Evolutionary conservation across 2,888 invertebrate genomes (phyloP).

Genomic region (Metacarcinus magister): DNA sequence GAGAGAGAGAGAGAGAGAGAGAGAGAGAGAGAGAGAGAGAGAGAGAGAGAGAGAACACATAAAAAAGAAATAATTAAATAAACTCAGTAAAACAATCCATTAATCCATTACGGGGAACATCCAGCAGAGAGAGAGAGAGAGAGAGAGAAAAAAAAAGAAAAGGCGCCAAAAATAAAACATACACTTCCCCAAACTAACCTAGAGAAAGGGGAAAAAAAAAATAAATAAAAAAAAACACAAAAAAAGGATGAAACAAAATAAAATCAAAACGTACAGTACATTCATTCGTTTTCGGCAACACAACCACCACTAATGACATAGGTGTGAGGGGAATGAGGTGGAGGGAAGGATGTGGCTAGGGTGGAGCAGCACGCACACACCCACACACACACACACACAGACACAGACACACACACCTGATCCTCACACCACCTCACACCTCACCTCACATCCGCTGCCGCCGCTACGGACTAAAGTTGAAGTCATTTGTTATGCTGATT

Average conservation of each 20-base stretch:
- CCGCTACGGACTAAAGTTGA: background rate
- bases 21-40: conserved; percentile 35
- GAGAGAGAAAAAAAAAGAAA: background rate
- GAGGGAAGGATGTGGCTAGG: background rate
- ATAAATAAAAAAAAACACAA: background rate
- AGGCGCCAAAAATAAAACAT: background rate
- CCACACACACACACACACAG: background rate
- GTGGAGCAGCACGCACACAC: background rate
- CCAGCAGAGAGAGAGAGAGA: background rate
- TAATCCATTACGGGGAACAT: background rate
- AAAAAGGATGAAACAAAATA: background rate
- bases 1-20: conserved; percentile 39
- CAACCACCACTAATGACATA: background rate
- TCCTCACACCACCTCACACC: background rate
- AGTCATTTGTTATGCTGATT: conserved; percentile 47
- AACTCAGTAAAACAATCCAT: conserved; percentile 28
- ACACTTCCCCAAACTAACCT: background rate
- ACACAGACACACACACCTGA: background rate
- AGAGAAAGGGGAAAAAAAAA: background rate
- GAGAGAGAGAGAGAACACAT: background rate
- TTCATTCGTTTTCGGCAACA: background rate
- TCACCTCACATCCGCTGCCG: background rate
- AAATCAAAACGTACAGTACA: background rate
- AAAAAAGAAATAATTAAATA: background rate
- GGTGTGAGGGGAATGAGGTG: background rate